Evolutionary conservation across 2,888 invertebrate species (phyloP), one percentile per base, ranked within the genome.

Genomic region (Lochmaea capreae): DNA sequence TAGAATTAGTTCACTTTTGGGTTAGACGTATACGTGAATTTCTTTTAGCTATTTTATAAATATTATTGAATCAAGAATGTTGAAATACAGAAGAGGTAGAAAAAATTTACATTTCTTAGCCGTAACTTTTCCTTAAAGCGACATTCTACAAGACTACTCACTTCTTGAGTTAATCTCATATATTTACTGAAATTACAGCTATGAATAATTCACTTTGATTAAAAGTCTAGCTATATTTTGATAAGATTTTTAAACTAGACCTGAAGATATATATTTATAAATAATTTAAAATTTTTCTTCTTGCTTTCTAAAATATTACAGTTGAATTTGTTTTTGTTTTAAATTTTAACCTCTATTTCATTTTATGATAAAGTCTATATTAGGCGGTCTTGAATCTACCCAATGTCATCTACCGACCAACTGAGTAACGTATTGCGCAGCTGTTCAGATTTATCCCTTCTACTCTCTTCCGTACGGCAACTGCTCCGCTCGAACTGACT

Each of bases 121-220:
- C 81, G 80, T 82, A 80, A 82, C 80, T 84, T 83, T 82, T 83
- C 81, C 79, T 80, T 75, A 79, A 81, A 83, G 80, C 83, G 84
- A 84, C 83, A 82, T 74, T 77, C 67, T 77, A 80, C 83, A 83
- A 82, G 83, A 82, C 83, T 78, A 81, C 81, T 80, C 81, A 70
- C 70, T 70, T 70, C 70, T 65, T 59, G 57, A 65, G 70, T 57
- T 43, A 16, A 57, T 52, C 49, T 62, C 62, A 18, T 69, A 69
- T 18, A 70, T 54, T 70, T 16, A 43, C n/a, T 43, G 6, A 42
- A 63, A 62, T 62, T 49, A 62, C 12, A n/a, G 42, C 26, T 54
- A 70, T 70, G 70, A 65, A 70, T 70, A 65, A 70, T 70, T 63
- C 57, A 57, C 10, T 46, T 12, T 18, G 33, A 65, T 71, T 71